phyloP scores from a whole-genome alignment of 2,797 vertebrate species.

The Sebastes miniatus region DNA sequence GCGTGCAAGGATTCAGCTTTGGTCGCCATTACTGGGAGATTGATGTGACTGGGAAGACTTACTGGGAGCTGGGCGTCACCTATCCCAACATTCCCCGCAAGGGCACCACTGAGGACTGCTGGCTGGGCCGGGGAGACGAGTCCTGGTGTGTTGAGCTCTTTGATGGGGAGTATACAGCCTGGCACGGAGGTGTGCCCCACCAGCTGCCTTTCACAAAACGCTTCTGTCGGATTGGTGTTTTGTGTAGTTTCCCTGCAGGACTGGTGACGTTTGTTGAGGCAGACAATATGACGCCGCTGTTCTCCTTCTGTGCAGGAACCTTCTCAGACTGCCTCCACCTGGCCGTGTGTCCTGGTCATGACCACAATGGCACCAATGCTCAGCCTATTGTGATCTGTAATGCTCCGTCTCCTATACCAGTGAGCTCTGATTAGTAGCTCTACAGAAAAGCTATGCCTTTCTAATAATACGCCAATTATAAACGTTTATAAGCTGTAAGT shows the following conservation, averaged over 20 bases:
- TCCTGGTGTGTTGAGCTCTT: constrained; percentile 86
- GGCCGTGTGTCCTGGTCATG: constrained; percentile 83
- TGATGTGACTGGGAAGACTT: constrained; percentile 82
- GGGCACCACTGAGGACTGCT: constrained; percentile 80
- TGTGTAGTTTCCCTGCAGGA: constrained; percentile 80
- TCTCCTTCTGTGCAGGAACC: constrained; percentile 78
- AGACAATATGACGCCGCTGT: constrained; percentile 80
- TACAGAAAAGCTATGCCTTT: background rate
- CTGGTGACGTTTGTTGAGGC: constrained; percentile 79
- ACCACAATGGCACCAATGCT: constrained; percentile 78
- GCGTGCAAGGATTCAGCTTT: constrained; percentile 69
- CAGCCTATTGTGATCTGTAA: constrained; percentile 77
- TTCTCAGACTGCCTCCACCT: constrained; percentile 80
- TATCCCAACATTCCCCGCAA: constrained; percentile 82
- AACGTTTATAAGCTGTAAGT: background rate
- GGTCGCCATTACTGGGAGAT: constrained; percentile 85
- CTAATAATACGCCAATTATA: background rate
- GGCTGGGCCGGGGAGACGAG: constrained; percentile 80
- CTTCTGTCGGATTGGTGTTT: constrained; percentile 76
- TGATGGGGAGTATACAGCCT: constrained; percentile 83
- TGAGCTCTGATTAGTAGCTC: constrained; percentile 20
- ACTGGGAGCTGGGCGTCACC: constrained; percentile 86
- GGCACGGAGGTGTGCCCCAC: constrained; percentile 81
- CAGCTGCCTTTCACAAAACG: constrained; percentile 69
- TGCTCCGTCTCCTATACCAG: constrained; percentile 32